A percentile compares a stretch with the other conserved stretches of the same genome.
These are phyloP conservation scores for Choloepus didactylus DNA, from an alignment of 2,797 vertebrate species.

Conservation along the genomic window DNA sequence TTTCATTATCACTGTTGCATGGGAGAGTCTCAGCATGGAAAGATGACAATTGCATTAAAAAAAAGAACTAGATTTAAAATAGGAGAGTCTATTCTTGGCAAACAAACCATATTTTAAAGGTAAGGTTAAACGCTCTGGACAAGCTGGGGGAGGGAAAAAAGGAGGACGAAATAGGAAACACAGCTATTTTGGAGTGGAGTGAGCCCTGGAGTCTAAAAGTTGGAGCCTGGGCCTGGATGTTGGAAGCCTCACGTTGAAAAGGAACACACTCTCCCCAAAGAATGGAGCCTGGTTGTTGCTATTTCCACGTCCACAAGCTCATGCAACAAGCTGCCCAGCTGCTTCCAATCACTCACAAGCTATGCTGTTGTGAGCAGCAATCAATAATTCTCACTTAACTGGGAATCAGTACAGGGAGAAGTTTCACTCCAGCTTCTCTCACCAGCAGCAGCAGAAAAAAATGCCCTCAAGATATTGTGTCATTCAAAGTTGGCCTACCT, in stretches of 20 bases:
- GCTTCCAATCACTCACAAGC: background rate
- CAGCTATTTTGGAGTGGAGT: background rate
- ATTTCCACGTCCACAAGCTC: background rate
- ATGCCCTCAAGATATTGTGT: background rate
- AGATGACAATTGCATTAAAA: conserved; percentile 69
- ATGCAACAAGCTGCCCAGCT: background rate
- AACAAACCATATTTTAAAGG: conserved; percentile 57
- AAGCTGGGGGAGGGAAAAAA: background rate
- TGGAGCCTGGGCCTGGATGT: background rate
- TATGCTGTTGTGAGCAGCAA: background rate
- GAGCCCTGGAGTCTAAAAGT: background rate
- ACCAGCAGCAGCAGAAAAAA: conserved; percentile 26
- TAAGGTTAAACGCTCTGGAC: conserved; percentile 38
- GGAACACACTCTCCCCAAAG: background rate
- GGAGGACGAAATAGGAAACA: background rate
- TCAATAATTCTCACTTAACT: conserved; percentile 4
- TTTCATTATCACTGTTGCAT: conserved; percentile 77
- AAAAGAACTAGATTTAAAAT: conserved; percentile 31
- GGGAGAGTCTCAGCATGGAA: conserved; percentile 68
- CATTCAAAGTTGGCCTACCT: conserved; percentile 14
- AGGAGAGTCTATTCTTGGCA: conserved; percentile 57
- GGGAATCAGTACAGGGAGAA: background rate
- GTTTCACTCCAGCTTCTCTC: conserved; percentile 15
- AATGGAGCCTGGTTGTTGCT: background rate
- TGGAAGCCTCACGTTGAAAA: background rate